Evolutionary conservation across 2,113 vertebrate species (phyloP), one percentile per base, ranked within the genome.

Genomic region (Cnemophilus loriae): DNA sequence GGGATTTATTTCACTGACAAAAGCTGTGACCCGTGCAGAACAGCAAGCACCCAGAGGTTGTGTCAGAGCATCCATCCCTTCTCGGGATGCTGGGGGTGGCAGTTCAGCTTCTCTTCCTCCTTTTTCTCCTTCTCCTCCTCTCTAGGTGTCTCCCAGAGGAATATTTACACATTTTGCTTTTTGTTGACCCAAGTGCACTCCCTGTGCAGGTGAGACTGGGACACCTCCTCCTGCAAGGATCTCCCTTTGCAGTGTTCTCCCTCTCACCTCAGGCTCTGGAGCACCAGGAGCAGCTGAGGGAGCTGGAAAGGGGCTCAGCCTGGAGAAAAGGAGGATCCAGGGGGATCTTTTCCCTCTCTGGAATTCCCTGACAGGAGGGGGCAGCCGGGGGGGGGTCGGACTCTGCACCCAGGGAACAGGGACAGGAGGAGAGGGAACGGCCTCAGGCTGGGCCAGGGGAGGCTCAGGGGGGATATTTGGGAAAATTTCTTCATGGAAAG

Each of bases 131-230:
- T 20, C 8, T 41, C 5, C 59, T 68, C n/a, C 68, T 46, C 61
- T 41, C 49, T 3, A 30, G 10, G 13, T n/a, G 4, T 64, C 49
- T 86, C 49, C 71, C 22, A 11, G 5, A 26, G 55, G 37, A 79
- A 42, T 8, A 27, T 52, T 85, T 46, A 30, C 14, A 17, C 10
- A 1, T 55, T 80, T 75, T 44, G 6, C 30, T 30, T 63, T 67
- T 44, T 57, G 4, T n/a, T 70, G 19, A 20, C 56, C 24, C 15
- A 42, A 11, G 22, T 17, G 30, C 64, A 61, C 59, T 61, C 67
- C 65, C 47, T 9, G 10, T 7, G n/a, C n/a, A 11, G 44, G n/a
- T 23, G 56, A 2, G 3, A 9, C 1, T 6, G 56, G 42, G n/a
- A 26, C 6, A 4, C 3, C 23, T 76, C 30, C 56, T 67, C 16